Evolutionary conservation across 2,113 vertebrate genomes (phyloP), one percentile per base, ranked within the genome.

Genomic region (Cyprinodon variegatus): DNA sequence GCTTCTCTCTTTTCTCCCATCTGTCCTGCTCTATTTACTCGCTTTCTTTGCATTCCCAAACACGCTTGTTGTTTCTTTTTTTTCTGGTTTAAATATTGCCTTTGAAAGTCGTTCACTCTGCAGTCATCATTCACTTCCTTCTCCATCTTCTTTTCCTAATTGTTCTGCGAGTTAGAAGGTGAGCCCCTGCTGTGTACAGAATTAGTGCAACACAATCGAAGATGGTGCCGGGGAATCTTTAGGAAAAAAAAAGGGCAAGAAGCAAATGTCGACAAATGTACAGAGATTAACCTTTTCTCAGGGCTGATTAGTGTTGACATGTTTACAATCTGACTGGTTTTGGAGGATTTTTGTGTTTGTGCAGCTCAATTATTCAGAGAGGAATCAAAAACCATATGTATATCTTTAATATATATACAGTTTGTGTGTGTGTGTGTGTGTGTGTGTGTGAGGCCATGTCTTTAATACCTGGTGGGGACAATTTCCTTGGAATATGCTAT

Each of bases 121-220:
- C 72, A 73, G 61, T 39, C 83, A n/a, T 40, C 66, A 29, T 64
- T 50, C 68, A 20, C 61, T 6, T 53, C n/a, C 48, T 53, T 38
- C 37, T 60, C 60, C 22, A 40, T 50, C 12, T 43, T 70, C 46
- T 78, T 61, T 62, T 76, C 61, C 64, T 88, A 77, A 86, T 81
- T 83, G 81, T 76, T 86, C 66, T 53, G 61, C 29, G 71, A 83
- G 72, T 70, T 46, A 78, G 62, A 81, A 82, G 87, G 77, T 81
- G 76, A 63, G n/a, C 66, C 64, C 83, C 75, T 11, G 78, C 81
- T 83, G 86, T 17, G 83, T 66, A 74, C 65, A 59, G 74, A 66
- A 73, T 87, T 76, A 70, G 67, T 62, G 75, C 69, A 46, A 41
- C 46, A 68, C 14, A 9, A 53, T 8, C 50, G 3, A n/a, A 57